phyloP scores from a whole-genome alignment of 2,113 vertebrate genomes.

The Piaya cayana region DNA sequence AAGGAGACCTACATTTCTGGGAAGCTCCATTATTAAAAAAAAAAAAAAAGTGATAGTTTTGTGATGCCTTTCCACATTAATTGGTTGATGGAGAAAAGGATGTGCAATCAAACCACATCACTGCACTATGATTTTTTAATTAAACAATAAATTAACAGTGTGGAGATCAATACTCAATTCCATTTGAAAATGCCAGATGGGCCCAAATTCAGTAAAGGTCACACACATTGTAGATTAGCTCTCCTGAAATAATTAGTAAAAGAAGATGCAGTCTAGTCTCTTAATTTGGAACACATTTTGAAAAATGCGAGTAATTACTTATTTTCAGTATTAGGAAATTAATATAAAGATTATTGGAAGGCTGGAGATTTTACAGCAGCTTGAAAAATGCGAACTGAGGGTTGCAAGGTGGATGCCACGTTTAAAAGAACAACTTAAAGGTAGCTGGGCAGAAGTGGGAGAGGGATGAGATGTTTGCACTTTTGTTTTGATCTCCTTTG shows the following conservation, averaged over 20 bases:
- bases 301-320: conserved; percentile 61
- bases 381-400: background rate
- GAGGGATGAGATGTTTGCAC: background rate
- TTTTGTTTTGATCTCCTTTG: background rate
- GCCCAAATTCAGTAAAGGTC: conserved; percentile 60
- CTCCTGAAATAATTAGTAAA: conserved; percentile 53
- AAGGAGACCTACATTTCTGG: conserved; percentile 31
- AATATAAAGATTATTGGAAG: conserved; percentile 50
- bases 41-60: conserved; percentile 43
- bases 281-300: conserved; percentile 45
- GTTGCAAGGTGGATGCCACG: background rate
- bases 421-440: background rate
- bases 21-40: conserved; percentile 44
- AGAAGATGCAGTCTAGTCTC: conserved; percentile 2
- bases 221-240: conserved; percentile 30
- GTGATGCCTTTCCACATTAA: conserved; percentile 24
- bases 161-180: conserved; percentile 71
- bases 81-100: conserved; percentile 51
- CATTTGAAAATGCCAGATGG: conserved; percentile 66
- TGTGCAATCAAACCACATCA: conserved; percentile 64
- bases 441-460: background rate
- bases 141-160: conserved; percentile 73
- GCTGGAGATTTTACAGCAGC: background rate
- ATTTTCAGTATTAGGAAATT: conserved; percentile 48
- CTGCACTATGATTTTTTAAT: conserved; percentile 66